Conservation (phyloP, 2,888 invertebrate genomes). For the Scaeva pyrastri region DNA sequence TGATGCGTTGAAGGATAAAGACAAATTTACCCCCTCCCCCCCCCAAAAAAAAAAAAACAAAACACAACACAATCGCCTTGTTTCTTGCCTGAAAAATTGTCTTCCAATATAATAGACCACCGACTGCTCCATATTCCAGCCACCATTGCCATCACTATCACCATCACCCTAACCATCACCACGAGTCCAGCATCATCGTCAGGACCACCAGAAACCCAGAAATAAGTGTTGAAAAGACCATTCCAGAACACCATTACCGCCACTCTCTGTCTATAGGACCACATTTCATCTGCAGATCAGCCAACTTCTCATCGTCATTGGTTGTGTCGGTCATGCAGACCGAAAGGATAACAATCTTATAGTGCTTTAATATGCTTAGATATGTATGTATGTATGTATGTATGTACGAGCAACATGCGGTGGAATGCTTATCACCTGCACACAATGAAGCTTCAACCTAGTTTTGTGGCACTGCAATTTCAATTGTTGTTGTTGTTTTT, state of each 20-base stretch:
- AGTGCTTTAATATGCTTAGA: background rate
- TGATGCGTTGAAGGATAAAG: background rate
- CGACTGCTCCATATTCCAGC: no score
- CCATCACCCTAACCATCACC: background rate
- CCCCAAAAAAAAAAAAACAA: background rate
- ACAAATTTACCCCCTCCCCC: background rate
- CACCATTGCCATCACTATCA: no score
- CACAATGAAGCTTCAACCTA: slow-evolving; percentile 38
- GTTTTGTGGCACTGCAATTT: slow-evolving; percentile 41
- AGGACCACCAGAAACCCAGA: background rate
- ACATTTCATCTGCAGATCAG: slow-evolving; percentile 72
- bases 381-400: slow-evolving; percentile 21
- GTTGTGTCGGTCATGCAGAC: slow-evolving; percentile 27
- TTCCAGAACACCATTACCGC: slow-evolving; percentile 46
- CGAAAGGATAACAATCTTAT: slow-evolving; percentile 60
- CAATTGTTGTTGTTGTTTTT: slow-evolving; percentile 35
- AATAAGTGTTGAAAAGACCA: slow-evolving; percentile 62
- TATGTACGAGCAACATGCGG: slow-evolving; percentile 43
- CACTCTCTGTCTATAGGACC: slow-evolving; percentile 40
- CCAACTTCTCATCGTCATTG: slow-evolving; percentile 35
- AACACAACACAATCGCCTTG: slow-evolving; percentile 3
- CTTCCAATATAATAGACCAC: slow-evolving; percentile 44
- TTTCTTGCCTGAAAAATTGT: slow-evolving; percentile 16
- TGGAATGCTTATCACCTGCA: slow-evolving; percentile 70
- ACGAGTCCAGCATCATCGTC: background rate